Evolutionary conservation across 1,140 invertebrate genomes (phyloP), one percentile per base, ranked within the genome.

Genomic region (Rhagoletis zephyria): DNA sequence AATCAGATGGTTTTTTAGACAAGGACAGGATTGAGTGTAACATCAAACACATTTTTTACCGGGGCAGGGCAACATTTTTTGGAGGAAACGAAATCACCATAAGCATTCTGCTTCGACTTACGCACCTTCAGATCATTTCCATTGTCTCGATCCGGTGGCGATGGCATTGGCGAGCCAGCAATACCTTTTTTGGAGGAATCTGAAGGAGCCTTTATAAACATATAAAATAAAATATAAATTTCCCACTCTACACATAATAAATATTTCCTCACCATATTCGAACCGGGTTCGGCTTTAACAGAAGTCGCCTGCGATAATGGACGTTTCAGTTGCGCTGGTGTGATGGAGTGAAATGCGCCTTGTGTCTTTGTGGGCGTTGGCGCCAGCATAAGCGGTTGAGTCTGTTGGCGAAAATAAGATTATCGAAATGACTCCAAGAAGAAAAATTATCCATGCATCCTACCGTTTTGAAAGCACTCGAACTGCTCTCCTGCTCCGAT

Each of bases 241-340:
- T 60, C 30, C 56, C 59, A 77, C 7, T 85, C 4, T 81, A 70
- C 2, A 61, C 7, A 61, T 10, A 51, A 30, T 65, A 70, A 10
- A 16, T 4, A n/a, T 40, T 56, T 3, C 61, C 86, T 87, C 61
- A 90, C 87, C 86, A 88, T 89, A 89, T 94, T 94, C 51, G 95
- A 95, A 1, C 95, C 94, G 4, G 94, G 94, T 89, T 96, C 95
- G 0, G 94, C 95, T 90, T 95, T 95, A 0, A 95, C 93, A 19
- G 95, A 95, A 0, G 95, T 95, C 2, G 94, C 94, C 90, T 94
- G 94, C 45, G 94, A 95, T 0, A 94, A 93, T 12, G 95, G 93
- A 16, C 93, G 90, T 87, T 94, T 92, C 60, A 92, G 90, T 88
- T 90, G 90, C 4, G 88, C 63, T 19, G 92, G 92, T 12, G 90